These are phyloP conservation scores for Galagoides demidoff DNA, from an alignment of 2,797 vertebrate species.

Conservation along the genomic window DNA sequence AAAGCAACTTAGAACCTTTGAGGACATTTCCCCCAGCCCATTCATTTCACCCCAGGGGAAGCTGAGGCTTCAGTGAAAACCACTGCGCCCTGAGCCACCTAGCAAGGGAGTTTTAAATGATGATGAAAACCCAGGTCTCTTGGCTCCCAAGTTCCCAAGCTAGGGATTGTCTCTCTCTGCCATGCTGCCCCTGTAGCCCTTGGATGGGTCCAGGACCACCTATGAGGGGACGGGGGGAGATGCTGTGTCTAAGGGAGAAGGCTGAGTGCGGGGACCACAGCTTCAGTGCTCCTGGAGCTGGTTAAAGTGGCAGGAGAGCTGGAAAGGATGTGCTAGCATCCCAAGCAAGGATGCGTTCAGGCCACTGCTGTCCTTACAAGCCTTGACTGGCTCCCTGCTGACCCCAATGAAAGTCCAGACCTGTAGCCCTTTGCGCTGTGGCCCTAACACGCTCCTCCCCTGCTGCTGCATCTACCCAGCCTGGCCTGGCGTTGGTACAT, in stretches of 20 bases:
- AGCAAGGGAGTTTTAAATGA: not conserved
- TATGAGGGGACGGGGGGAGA: too few species aligned
- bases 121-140: not conserved
- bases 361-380: not conserved
- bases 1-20: not conserved
- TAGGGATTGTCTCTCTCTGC: not conserved
- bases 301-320: not conserved
- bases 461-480: not conserved
- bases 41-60: not conserved
- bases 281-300: not conserved
- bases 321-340: not conserved
- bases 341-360: not conserved
- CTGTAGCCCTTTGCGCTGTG: not conserved
- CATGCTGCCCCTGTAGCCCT: not conserved
- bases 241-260: not conserved
- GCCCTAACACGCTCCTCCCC: not conserved
- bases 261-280: not conserved
- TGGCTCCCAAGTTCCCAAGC: not conserved
- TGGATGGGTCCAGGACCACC: not conserved
- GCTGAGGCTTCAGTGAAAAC: not conserved
- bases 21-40: not conserved
- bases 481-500: not conserved
- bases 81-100: not conserved
- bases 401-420: not conserved
- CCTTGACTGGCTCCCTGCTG: not conserved